A percentile compares a stretch with the other conserved stretches of the same genome.
Conservation (phyloP, 2,888 invertebrate species). For the Bhutanitis thaidina region DNA sequence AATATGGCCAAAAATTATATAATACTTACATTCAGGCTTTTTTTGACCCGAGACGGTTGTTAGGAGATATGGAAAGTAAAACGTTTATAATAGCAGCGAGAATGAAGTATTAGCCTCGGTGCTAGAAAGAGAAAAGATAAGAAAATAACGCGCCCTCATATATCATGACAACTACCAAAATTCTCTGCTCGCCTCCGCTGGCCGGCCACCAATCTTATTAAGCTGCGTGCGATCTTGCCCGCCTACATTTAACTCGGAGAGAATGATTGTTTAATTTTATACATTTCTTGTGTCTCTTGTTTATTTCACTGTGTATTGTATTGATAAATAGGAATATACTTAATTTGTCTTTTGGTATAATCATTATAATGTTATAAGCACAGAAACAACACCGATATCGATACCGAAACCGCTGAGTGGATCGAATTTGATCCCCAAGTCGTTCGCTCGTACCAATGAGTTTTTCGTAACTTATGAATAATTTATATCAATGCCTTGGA, state of each 20-base stretch:
- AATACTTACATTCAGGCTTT: conserved; percentile 56
- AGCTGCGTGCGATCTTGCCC: conserved; percentile 52
- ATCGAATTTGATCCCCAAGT: no score
- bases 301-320: no score
- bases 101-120: conserved; percentile 75
- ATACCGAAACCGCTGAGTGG: no score
- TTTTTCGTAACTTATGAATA: no score
- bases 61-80: conserved; percentile 72
- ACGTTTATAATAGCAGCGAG: conserved; percentile 68
- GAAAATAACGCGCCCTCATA: conserved; percentile 78
- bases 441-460: no score
- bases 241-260: conserved; percentile 66
- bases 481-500: no score
- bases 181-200: conserved; percentile 57
- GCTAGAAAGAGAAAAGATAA: conserved; percentile 78
- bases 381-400: no score
- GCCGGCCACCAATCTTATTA: conserved; percentile 70
- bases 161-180: conserved; percentile 78
- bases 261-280: conserved; percentile 22
- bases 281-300: background rate
- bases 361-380: no score
- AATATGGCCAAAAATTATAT: conserved; percentile 64
- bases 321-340: no score
- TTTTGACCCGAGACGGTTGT: conserved; percentile 56
- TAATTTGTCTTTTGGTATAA: no score